Evolutionary conservation across 1,140 invertebrate species (phyloP), one percentile per base, ranked within the genome.

Genomic region (Bicyclus anynana): DNA sequence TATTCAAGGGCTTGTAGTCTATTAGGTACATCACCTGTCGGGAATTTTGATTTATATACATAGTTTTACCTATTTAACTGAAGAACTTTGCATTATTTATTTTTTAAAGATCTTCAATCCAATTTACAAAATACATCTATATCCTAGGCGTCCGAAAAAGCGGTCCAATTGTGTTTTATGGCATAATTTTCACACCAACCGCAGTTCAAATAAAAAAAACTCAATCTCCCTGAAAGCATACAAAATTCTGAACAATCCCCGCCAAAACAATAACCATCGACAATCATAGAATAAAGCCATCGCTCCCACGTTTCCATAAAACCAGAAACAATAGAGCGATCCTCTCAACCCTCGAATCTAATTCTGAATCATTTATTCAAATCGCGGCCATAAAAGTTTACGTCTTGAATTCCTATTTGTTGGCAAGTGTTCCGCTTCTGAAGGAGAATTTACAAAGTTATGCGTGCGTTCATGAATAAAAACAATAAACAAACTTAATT

Each of bases 321-420:
- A 20, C 40, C 40, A 20, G 40, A 20, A 44, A 44, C 40, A 44
- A 44, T 44, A 44, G 40, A 44, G 40, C 40, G 40, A 44, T 44
- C 20, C 18, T 17, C 14, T 44, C 17, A 21, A 44, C 17, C 17
- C 17, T 18, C 40, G 40, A 38, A 27, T 47, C 21, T 47, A 47
- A 47, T 47, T 27, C 44, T 17, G 44, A 26, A 26, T 47, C 44
- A 27, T 47, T 50, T 50, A 50, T 50, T 50, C 47, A 50, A 50
- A 50, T 33, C 14, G 27, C 12, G 20, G 7, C 35, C 47, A 20
- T 50, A 33, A 50, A 50, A 50, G 23, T 50, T 50, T 50, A 50
- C 47, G 27, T 12, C 40, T 44, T 20, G 17, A 44, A 21, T 21
- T 44, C 13, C 40, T 44, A 44, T 44, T 20, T 9, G 12, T 44